phyloP scores from a whole-genome alignment of 2,797 vertebrate genomes.

The Phoxinus dragarum region DNA sequence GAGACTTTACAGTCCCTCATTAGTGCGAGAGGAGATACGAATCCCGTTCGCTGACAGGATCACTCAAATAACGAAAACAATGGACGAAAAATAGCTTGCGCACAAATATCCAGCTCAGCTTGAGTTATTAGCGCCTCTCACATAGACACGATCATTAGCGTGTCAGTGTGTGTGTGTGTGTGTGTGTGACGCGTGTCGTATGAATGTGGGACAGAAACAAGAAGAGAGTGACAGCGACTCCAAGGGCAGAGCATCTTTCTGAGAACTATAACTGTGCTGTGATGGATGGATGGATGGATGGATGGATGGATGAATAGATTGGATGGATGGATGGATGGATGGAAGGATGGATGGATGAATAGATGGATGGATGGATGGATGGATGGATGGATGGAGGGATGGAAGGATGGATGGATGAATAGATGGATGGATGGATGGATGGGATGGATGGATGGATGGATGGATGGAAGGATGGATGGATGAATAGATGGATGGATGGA shows the following conservation, averaged over 20 bases:
- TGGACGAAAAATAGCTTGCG: constrained; percentile 4
- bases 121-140: constrained; percentile 42
- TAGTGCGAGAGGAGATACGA: constrained; percentile 19
- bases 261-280: not conserved
- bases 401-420: too few species aligned
- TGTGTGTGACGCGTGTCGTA: not conserved
- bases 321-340: too few species aligned
- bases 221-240: constrained; percentile 59
- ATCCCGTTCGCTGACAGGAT: not conserved
- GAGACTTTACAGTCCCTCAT: constrained; percentile 14
- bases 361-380: too few species aligned
- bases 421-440: too few species aligned
- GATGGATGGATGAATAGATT: too few species aligned
- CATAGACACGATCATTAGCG: constrained; percentile 21
- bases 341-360: too few species aligned
- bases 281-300: too few species aligned
- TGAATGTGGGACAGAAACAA: constrained; percentile 16
- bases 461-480: too few species aligned
- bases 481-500: too few species aligned
- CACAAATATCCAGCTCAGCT: constrained; percentile 14
- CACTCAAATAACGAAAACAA: constrained; percentile 1
- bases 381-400: too few species aligned
- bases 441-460: too few species aligned
- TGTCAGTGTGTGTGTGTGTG: not conserved
- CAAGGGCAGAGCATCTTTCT: constrained; percentile 41